phyloP scores from a whole-genome alignment of 2,113 vertebrate species.

The Rhinichthys klamathensis region DNA sequence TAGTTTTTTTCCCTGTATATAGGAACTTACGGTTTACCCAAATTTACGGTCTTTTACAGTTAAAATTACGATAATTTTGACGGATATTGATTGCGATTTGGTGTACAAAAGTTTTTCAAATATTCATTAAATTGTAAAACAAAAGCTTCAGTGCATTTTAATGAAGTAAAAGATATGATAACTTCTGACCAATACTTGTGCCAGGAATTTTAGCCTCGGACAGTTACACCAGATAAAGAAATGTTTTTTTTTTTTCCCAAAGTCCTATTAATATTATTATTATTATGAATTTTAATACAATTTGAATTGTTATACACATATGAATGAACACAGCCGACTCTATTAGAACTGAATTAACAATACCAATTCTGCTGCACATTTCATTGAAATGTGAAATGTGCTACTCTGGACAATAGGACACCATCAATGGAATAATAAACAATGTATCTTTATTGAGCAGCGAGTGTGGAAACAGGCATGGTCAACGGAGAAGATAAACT shows the following conservation, averaged over 20 bases:
- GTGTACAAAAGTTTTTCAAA: not conserved
- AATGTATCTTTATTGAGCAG: slow-evolving; percentile 77
- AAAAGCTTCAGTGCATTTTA: not conserved
- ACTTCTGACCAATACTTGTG: not conserved
- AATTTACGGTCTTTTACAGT: too few species aligned
- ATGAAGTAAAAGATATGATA: not conserved
- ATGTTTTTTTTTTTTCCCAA: not conserved
- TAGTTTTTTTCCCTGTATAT: too few species aligned
- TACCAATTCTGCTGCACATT: not conserved
- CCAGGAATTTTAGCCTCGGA: not conserved
- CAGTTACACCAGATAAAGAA: not conserved
- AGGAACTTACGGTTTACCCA: too few species aligned
- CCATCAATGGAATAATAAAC: slow-evolving; percentile 53
- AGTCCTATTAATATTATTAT: not conserved
- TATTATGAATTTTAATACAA: not conserved
- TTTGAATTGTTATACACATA: not conserved
- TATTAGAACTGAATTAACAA: not conserved
- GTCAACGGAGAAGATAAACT: slow-evolving; percentile 62
- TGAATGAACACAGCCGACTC: not conserved
- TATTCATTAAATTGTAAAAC: not conserved
- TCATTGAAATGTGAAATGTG: not conserved
- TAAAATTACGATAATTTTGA: too few species aligned
- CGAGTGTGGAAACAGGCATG: slow-evolving; percentile 57
- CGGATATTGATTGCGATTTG: not conserved
- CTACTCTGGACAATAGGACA: not conserved